Percentiles rank a stretch among this genome's conserved stretches.
phyloP scores from a whole-genome alignment of 2,113 vertebrate species.

The Caretta caretta region DNA sequence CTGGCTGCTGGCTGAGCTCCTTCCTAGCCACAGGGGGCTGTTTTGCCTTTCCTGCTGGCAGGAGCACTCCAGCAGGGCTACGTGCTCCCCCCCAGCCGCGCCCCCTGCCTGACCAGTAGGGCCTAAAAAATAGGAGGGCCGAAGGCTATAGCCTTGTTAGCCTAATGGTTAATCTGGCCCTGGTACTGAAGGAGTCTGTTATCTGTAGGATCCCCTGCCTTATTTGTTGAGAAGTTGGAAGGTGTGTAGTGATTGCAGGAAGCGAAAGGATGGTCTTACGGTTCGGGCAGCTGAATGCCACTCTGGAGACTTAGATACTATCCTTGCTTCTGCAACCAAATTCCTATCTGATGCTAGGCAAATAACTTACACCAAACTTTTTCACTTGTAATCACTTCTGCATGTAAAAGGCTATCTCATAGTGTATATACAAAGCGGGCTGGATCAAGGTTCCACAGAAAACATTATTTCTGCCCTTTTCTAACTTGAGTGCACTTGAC shows the following conservation, averaged over 20 bases:
- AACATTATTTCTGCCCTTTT: background rate
- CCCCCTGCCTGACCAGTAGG: too few species aligned
- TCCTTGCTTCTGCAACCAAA: background rate
- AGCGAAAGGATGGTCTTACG: background rate
- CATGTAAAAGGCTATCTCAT: background rate
- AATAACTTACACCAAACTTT: background rate
- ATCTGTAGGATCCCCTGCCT: background rate
- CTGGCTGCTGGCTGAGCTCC: too few species aligned
- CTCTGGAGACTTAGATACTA: background rate
- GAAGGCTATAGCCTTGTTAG: too few species aligned
- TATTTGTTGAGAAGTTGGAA: background rate
- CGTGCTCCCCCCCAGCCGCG: too few species aligned
- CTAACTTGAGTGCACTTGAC: background rate
- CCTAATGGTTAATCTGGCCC: too few species aligned
- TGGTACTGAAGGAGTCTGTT: background rate
- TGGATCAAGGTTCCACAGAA: background rate
- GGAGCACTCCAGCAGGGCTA: too few species aligned
- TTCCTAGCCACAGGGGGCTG: too few species aligned
- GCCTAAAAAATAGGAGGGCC: too few species aligned
- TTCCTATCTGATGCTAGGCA: background rate
- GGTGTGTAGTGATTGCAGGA: background rate
- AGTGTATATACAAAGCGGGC: background rate
- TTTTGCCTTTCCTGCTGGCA: too few species aligned
- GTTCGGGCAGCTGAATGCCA: background rate
- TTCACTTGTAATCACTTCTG: background rate